Base-by-base conservation (phyloP, 2,113 vertebrate genomes). In the Daubentonia madagascariensis region DNA sequence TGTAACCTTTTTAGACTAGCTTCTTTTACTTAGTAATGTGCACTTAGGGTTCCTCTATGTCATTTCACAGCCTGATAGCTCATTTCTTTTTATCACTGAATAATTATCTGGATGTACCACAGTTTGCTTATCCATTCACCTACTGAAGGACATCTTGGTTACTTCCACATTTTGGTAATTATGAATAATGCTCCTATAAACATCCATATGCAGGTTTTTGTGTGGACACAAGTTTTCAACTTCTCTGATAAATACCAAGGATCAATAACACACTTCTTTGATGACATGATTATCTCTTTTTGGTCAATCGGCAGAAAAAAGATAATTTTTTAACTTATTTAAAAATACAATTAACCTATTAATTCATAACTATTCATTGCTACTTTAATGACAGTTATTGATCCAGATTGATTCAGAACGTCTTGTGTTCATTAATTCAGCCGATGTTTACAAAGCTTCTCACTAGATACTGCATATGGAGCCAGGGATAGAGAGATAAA, bases 331-430 rank as follows among this genome's bases (percentile, higher is more conserved):
- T 59, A 94, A 78, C 10, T 75, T 95, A 76, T 50, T 75, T 87
- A 68, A 93, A 80, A 94, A 68, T 67, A 61, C 14, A 85, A 90
- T 73, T 79, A 79, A 70, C 52, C 65, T 92, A 86, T 83, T 78
- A 84, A 94, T 54, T 91, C 35, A 30, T 45, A 86, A 65, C 73
- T 70, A 63, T 92, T 68, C 13, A 50, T 72, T 72, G 70, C 45
- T 76, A 25, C 67, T 96, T 96, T 65, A 54, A 72, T 89, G 20
- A 95, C 65, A 67, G 52, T 45, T 92, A 92, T 61, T 86, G 85
- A 86, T 89, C 94, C 23, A 43, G 17, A 68, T 8, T 20, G 43
- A 37, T 12, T 76, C 17, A 17, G 32, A 50, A 5, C 28, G 35
- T 76, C 35, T 30, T 52, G 83, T 83, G 45, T 52, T 88, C 25